Percentiles rank a stretch among this genome's conserved stretches.
These are phyloP conservation scores for Styela plicata DNA, from an alignment of 23 tunicate species.

Conservation along the genomic window DNA sequence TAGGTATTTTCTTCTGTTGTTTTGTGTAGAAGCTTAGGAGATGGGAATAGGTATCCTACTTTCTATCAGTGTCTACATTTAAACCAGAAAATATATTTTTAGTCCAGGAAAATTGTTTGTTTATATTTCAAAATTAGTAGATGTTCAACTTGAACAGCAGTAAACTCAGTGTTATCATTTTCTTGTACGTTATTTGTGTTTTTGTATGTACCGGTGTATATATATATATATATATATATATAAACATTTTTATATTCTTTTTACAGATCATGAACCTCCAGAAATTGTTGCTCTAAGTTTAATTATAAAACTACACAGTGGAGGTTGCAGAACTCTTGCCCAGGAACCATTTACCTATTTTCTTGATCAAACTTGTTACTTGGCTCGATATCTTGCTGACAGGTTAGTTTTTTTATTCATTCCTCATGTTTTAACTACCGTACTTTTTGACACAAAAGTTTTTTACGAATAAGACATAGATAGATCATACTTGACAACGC, in stretches of 20 bases:
- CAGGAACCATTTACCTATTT: constrained; percentile 63
- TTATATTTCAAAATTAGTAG: not conserved
- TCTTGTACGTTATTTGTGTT: not conserved
- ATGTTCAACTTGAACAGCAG: not conserved
- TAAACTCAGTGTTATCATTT: not conserved
- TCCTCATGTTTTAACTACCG: no score
- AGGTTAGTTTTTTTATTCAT: no score
- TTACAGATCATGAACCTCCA: constrained; percentile 91
- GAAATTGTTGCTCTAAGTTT: constrained; percentile 61
- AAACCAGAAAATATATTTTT: no score
- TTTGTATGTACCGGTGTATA: not conserved
- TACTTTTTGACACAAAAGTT: no score
- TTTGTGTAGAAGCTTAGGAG: no score
- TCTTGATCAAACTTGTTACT: constrained; percentile 90
- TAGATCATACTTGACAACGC: no score
- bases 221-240: not conserved
- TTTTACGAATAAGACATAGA: no score
- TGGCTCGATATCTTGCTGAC: constrained; percentile 89
- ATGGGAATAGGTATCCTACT: no score
- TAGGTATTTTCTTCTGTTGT: no score
- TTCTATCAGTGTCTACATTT: no score
- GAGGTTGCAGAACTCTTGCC: constrained; percentile 41
- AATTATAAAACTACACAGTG: constrained; percentile 34
- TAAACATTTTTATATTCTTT: not conserved
- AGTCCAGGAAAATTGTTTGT: not conserved